phyloP scores from a whole-genome alignment of 2,888 invertebrate species.

The Ptilodon capucinus region DNA sequence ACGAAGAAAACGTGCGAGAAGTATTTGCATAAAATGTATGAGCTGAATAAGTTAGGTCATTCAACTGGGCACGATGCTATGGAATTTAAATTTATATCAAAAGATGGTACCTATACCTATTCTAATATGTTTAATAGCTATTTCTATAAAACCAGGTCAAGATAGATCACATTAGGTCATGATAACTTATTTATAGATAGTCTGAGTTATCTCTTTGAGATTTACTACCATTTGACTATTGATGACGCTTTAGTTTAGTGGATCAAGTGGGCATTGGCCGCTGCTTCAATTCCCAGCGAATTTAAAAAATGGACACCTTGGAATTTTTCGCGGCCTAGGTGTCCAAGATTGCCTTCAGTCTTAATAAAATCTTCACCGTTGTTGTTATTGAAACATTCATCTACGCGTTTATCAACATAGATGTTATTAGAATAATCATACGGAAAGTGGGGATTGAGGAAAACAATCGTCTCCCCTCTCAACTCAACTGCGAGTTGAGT shows the following conservation, averaged over 20 bases:
- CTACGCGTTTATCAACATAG: conserved; percentile 21
- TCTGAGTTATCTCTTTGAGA: too few relatives aligned
- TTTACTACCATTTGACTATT: too few relatives aligned
- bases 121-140: not conserved
- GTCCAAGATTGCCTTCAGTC: too few relatives aligned
- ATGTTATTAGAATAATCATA: conserved; percentile 36
- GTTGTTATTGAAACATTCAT: conserved; percentile 5
- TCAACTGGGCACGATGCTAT: not conserved
- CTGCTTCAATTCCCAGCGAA: too few relatives aligned
- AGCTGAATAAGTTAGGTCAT: not conserved
- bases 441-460: conserved; percentile 31
- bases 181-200: too few relatives aligned
- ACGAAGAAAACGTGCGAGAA: not conserved
- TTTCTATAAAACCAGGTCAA: too few relatives aligned
- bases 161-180: too few relatives aligned
- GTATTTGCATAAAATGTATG: not conserved
- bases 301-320: too few relatives aligned
- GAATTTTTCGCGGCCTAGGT: too few relatives aligned
- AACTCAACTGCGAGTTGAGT: too few relatives aligned
- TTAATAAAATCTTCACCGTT: not conserved
- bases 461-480: conserved; percentile 40
- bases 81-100: not conserved
- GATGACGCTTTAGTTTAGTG: too few relatives aligned
- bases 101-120: not conserved
- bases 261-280: too few relatives aligned